Evolutionary conservation across 2,888 invertebrate species (phyloP), one percentile per base, ranked within the genome.

Genomic region (Chirona hameri): DNA sequence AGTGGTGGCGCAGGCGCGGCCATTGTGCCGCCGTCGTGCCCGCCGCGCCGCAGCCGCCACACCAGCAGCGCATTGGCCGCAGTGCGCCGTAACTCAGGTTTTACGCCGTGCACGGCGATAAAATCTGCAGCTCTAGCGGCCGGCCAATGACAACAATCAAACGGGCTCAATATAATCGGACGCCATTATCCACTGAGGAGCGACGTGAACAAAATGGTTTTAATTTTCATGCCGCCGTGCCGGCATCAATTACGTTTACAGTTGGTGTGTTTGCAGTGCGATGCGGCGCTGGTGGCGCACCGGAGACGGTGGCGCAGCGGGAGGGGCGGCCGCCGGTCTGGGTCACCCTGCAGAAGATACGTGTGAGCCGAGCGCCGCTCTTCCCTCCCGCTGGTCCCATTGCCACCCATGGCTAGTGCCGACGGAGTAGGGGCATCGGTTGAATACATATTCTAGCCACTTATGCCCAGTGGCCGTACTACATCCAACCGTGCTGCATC

Each of bases 131-230:
- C 18, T 14, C 18, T 9, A 12, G 5, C 18, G 27, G 27, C 14
- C 31, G 18, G 4, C 31, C 18, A 31, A 15, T 72, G 72, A 31
- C 72, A 72, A 72, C 72, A 72, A 72, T 72, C 72, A 31, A 72
- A 72, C 72, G 31, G 72, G 31, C 31, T 72, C 72, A 31, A 72
- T 72, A 29, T 72, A 72, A 72, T 72, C 29, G 72, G 15, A 18
- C 72, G 31, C 72, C 72, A 72, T 72, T 31, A 72, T 31, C 72
- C 31, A 72, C 31, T 72, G 31, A 72, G 18, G 72, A 31, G 72
- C 72, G 72, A 72, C 72, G 72, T 15, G 14, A 72, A 72, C 72
- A 72, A 72, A 72, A 29, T 72, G 72, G 29, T 72, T 72, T 72
- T 72, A 72, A 31, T 31, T 72, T 31, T 0, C 72, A 1, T 31